Percentiles rank a stretch among this genome's conserved stretches.
These are phyloP conservation scores for Synanceia verrucosa DNA, from an alignment of 2,797 vertebrate species.

Conservation along the genomic window DNA sequence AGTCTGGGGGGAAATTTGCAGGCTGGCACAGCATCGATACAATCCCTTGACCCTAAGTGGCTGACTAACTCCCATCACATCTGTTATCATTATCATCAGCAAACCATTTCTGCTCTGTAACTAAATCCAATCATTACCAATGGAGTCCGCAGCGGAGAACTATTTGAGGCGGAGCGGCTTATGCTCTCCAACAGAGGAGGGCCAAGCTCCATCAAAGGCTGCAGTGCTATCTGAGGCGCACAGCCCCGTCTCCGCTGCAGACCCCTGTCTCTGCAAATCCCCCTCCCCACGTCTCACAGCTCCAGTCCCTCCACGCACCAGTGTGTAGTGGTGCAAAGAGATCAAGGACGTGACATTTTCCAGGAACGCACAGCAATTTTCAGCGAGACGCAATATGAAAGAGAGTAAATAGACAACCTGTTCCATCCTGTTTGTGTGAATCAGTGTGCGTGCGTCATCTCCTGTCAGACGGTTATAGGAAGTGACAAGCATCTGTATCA, in stretches of 20 bases:
- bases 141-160: slow-evolving; percentile 65
- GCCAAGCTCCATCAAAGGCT: slow-evolving; percentile 76
- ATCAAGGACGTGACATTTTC: slow-evolving; percentile 80
- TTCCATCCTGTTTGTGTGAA: slow-evolving; percentile 30
- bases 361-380: slow-evolving; percentile 59
- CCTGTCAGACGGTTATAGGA: slow-evolving; percentile 41
- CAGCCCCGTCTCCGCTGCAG: slow-evolving; percentile 71
- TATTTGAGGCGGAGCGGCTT: slow-evolving; percentile 59
- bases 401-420: slow-evolving; percentile 60
- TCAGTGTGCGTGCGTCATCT: slow-evolving; percentile 31
- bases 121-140: slow-evolving; percentile 79
- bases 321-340: slow-evolving; percentile 61
- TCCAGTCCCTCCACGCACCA: slow-evolving; percentile 55
- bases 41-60: slow-evolving; percentile 57
- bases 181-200: slow-evolving; percentile 59
- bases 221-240: slow-evolving; percentile 74
- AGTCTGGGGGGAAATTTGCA: slow-evolving; percentile 60
- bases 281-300: slow-evolving; percentile 42
- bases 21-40: slow-evolving; percentile 51
- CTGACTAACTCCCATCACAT: slow-evolving; percentile 70
- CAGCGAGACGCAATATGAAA: slow-evolving; percentile 57
- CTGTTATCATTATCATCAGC: slow-evolving; percentile 77
- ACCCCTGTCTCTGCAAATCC: slow-evolving; percentile 64
- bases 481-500: slow-evolving; percentile 54
- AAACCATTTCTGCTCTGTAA: slow-evolving; percentile 68